Evolutionary conservation across 2,113 vertebrate species (phyloP), one percentile per base, ranked within the genome.

Genomic region (Syngnathoides biaculeatus): DNA sequence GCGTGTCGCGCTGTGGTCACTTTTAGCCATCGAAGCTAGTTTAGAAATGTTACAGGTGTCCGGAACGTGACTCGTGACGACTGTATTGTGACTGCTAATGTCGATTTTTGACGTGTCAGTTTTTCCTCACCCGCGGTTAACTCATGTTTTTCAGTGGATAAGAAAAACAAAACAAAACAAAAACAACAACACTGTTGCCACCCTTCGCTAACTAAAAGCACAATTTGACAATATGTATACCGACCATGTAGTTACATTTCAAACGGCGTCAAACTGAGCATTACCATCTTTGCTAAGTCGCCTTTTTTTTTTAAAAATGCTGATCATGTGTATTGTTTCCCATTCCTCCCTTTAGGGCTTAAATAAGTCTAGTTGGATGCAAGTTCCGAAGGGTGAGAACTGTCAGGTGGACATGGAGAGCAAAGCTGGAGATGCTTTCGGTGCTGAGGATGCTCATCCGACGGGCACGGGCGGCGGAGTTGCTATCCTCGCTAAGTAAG

Each of bases 401-500:
- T 87, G 84, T 43, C 65, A 68, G 1, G 78, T 88, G 19, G 86
- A 90, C 78, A 93, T 93, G 92, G 91, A 89, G 57, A 79, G 69
- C 52, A 91, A 91, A 69, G 75, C 76, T 22, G 88, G 79, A 61
- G 91, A 91, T 74, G 77, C 87, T 27, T 92, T 92, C 65, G 69
- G 50, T 65, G 82, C 84, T 15, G 87, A 90, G 14, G 78, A 83
- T 22, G 88, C 88, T 26, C 81, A 87, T 70, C 86, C 84, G 40
- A 88, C 91, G 43, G 86, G 79, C 35, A 83, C 76, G 30, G 82
- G 82, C 38, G 87, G 86, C 42, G 84, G 82, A 71, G 43, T 69
- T 27, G 89, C 89, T 43, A 40, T 92, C 65, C 0, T 91, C 66
- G 69, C 89, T 22, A 90, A 77, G 91, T 92, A 69, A 61, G 82